A percentile compares a stretch with the other conserved stretches of the same genome.
phyloP scores from a whole-genome alignment of 92 coral and sea anemone species.

The Epizoanthus rinbou region DNA sequence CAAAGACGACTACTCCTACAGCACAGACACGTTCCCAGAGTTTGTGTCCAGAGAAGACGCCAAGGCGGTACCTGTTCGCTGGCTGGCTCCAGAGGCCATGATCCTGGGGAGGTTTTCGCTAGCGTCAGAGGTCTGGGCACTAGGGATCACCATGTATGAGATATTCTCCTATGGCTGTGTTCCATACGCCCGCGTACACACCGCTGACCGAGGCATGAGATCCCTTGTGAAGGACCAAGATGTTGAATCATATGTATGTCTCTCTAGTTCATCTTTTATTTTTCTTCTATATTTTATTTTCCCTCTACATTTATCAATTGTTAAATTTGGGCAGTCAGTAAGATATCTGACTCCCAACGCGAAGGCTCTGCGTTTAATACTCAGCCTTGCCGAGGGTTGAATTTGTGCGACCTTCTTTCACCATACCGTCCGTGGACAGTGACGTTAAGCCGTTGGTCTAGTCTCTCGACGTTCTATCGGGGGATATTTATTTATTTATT shows the following conservation, averaged over 20 bases:
- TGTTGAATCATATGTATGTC: conserved; percentile 8
- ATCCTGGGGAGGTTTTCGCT: conserved; percentile 24
- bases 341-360: too few relatives aligned
- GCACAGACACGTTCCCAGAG: not conserved
- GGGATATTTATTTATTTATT: too few relatives aligned
- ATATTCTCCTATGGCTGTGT: conserved; percentile 37
- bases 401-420: too few relatives aligned
- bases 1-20: conserved; percentile 13
- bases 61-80: conserved; percentile 40
- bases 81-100: conserved; percentile 59
- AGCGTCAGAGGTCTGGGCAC: conserved; percentile 36
- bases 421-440: too few relatives aligned
- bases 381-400: too few relatives aligned
- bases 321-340: too few relatives aligned
- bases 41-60: not conserved
- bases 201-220: not conserved
- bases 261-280: too few relatives aligned
- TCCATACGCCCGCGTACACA: conserved; percentile 9
- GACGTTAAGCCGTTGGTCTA: too few relatives aligned
- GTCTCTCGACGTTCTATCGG: too few relatives aligned
- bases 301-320: too few relatives aligned
- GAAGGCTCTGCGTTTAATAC: too few relatives aligned
- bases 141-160: conserved; percentile 30
- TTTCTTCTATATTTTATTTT: too few relatives aligned
- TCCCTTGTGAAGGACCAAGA: not conserved